A percentile compares a stretch with the other conserved stretches of the same genome.
Evolutionary conservation across 2,888 invertebrate species (phyloP).

Genomic region (Parnassius glacialis): DNA sequence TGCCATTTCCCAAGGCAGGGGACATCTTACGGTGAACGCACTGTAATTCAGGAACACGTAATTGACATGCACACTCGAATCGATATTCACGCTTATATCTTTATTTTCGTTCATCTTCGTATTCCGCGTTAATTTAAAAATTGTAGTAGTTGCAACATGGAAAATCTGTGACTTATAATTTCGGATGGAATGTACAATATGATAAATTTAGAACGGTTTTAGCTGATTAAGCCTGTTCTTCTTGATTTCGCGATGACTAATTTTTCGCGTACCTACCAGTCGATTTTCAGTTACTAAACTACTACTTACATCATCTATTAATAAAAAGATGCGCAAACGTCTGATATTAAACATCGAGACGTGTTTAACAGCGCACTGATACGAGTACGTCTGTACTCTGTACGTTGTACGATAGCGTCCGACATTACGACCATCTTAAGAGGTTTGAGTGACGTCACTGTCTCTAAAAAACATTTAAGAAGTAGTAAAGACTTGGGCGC

Average conservation of each 20-base stretch:
- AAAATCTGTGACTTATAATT: conserved; percentile 12
- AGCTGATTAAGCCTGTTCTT: conserved; percentile 8
- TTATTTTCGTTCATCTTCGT: neutral
- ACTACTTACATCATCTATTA: conserved; percentile 19
- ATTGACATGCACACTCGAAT: too few species aligned
- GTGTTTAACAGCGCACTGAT: conserved; percentile 8
- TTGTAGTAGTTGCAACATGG: conserved; percentile 3
- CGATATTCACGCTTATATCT: too few species aligned
- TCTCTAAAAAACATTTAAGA: conserved; percentile 26
- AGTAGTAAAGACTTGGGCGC: conserved; percentile 31
- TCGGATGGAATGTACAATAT: conserved; percentile 10
- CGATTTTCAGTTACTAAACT: conserved; percentile 10
- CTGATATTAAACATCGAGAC: conserved; percentile 17
- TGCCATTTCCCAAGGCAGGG: too few species aligned
- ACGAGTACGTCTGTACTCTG: neutral
- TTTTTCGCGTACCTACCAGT: neutral
- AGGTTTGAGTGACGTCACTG: conserved; percentile 23
- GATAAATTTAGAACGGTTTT: conserved; percentile 16
- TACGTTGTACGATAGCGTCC: conserved; percentile 7
- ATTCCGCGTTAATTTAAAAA: conserved; percentile 15
- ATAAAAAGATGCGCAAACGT: conserved; percentile 13
- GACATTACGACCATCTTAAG: conserved; percentile 7
- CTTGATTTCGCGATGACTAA: conserved; percentile 16
- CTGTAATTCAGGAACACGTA: too few species aligned
- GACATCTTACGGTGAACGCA: too few species aligned